Evolutionary conservation across 1,140 invertebrate genomes (phyloP).

Genomic region (Eurosta solidaginis): DNA sequence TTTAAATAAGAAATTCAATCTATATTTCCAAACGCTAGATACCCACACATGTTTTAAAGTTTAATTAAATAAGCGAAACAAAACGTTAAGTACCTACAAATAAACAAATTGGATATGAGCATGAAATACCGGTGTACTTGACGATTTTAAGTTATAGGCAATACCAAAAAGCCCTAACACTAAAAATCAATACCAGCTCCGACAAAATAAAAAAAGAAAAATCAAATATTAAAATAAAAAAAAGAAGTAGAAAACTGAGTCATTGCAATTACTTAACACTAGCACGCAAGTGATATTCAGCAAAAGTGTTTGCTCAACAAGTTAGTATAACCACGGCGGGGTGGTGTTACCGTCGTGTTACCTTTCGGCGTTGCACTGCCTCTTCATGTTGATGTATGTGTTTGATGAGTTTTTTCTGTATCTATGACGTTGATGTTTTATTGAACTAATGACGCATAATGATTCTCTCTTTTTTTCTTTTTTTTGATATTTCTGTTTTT

Average conservation of each 20-base stretch:
- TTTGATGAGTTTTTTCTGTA: conserved; percentile 5
- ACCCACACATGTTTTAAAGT: too few species aligned
- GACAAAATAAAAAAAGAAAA: not conserved
- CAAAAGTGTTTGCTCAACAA: not conserved
- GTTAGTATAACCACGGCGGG: not conserved
- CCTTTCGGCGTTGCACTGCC: not conserved
- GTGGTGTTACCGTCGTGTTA: not conserved
- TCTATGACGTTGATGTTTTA: not conserved
- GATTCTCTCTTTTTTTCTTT: conserved; percentile 32
- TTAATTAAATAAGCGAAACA: too few species aligned
- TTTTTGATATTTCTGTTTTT: conserved; percentile 33
- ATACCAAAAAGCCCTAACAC: too few species aligned
- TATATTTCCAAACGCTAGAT: too few species aligned
- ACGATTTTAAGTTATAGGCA: too few species aligned
- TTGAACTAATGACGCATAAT: conserved; percentile 30
- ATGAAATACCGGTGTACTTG: too few species aligned
- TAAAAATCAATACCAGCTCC: too few species aligned
- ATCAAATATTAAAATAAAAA: not conserved
- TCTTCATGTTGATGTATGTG: not conserved
- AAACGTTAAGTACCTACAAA: too few species aligned
- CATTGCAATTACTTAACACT: not conserved
- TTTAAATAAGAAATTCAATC: too few species aligned
- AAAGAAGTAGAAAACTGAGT: not conserved
- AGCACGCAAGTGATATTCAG: not conserved
- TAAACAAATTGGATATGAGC: too few species aligned